These are phyloP conservation scores for Thalassarche chlororhynchos DNA, from an alignment of 2,113 vertebrate genomes.

Conservation along the genomic window DNA sequence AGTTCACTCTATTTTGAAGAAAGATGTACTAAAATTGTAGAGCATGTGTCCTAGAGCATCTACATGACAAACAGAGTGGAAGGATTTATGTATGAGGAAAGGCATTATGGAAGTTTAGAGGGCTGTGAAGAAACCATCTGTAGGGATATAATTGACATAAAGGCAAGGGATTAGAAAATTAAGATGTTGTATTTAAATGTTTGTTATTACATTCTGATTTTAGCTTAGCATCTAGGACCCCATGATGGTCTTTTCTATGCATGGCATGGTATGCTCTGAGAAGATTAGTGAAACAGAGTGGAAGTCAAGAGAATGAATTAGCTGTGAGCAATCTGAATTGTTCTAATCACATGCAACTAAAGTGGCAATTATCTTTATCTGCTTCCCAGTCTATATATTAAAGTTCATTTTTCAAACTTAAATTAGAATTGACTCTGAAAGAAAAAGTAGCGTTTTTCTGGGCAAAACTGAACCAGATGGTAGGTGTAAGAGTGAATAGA, in stretches of 20 bases:
- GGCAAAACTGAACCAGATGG: background rate
- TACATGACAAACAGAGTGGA: conserved; percentile 20
- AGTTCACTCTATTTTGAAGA: background rate
- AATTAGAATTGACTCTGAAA: background rate
- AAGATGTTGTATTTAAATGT: background rate
- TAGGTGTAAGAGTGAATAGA: background rate
- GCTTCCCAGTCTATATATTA: background rate
- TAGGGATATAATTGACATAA: background rate
- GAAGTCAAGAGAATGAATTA: background rate
- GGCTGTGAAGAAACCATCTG: background rate
- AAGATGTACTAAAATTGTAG: conserved; percentile 34
- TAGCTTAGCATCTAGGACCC: background rate
- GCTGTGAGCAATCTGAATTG: background rate
- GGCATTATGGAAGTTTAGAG: conserved; percentile 14
- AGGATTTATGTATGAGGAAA: conserved; percentile 9
- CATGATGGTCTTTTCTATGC: background rate
- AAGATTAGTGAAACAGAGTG: background rate
- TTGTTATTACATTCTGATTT: background rate
- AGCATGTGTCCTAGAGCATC: conserved; percentile 10
- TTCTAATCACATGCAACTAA: background rate
- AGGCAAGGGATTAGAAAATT: conserved; percentile 1
- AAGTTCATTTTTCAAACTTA: background rate
- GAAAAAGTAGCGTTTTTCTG: background rate
- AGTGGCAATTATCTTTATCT: background rate
- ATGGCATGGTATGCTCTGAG: background rate